Conservation (phyloP, 2,888 invertebrate genomes). For the Nycteola revayana region DNA sequence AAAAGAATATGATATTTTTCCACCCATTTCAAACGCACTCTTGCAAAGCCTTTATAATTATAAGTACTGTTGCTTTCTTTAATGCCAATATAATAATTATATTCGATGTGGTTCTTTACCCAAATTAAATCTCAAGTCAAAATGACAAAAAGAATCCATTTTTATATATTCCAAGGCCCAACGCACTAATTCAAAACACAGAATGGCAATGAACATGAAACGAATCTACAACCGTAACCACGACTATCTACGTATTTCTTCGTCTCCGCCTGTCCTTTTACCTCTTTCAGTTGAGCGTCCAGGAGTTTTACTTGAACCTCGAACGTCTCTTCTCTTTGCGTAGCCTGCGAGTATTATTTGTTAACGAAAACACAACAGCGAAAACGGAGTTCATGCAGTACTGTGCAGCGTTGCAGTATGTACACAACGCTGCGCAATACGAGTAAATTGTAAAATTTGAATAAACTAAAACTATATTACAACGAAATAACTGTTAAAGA, state of each 20-base stretch:
- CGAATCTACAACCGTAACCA: constrained; percentile 71
- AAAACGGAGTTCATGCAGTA: constrained; percentile 62
- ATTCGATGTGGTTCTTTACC: too few species aligned
- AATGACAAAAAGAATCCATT: constrained; percentile 29
- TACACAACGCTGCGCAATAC: constrained; percentile 46
- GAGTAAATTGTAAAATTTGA: constrained; percentile 29
- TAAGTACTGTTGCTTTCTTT: too few species aligned
- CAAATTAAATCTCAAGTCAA: too few species aligned
- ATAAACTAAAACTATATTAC: constrained; percentile 43
- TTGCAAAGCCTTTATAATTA: too few species aligned
- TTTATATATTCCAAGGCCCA: constrained; percentile 26
- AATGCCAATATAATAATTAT: too few species aligned
- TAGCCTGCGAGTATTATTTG: constrained; percentile 87
- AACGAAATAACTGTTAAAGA: constrained; percentile 42
- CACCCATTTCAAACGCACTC: too few species aligned
- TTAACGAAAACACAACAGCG: constrained; percentile 71
- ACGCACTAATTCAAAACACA: constrained; percentile 52
- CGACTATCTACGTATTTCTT: constrained; percentile 56
- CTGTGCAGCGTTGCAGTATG: constrained; percentile 29
- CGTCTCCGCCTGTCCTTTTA: constrained; percentile 77
- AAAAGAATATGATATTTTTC: too few species aligned
- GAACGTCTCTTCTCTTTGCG: constrained; percentile 97
- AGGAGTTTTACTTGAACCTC: constrained; percentile 95
- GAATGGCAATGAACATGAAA: constrained; percentile 65
- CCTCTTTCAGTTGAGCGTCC: constrained; percentile 96